Evolutionary conservation across 2,797 vertebrate genomes (phyloP), one percentile per base, ranked within the genome.

Genomic region (Spatula versicolor): DNA sequence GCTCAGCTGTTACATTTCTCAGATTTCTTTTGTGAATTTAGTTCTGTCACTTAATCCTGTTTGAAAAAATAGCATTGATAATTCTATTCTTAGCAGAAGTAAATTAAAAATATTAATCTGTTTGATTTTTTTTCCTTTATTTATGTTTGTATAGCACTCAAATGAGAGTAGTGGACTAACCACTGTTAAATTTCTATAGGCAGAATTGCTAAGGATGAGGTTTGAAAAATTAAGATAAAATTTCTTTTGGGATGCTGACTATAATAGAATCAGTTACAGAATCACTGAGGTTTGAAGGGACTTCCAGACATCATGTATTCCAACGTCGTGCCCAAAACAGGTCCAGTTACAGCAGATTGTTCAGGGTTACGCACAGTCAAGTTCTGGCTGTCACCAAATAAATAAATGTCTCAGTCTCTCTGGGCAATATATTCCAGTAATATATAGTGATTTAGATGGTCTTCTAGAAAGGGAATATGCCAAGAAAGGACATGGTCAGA

Each of bases 401-500:
- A 37, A 37, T 19, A 63, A 33, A 41, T 52, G 41, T 25, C 17
- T n/a, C 45, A 26, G 5, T 13, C 4, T 77, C 22, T 52, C 23
- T 28, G 23, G 18, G 28, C 6, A 33, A 33, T 33, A 18, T 64
- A 19, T 48, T 60, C 20, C 43, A 48, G 5, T 50, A 59, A n/a
- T 71, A 35, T 0, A 3, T 35, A 55, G 12, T 67, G 31, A 55
- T 82, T 45, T 84, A 88, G n/a, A 62, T 45, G 13, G n/a, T 64
- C 76, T 85, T 91, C 95, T 4, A 7, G 91, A 95, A 59, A 23
- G 89, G 92, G 95, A 92, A 82, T 60, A 48, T 7, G 26, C 14
- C 68, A 71, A 82, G 21, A 50, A 74, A 67, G 5, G 6, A 58
- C 21, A 28, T 35, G 4, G 26, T 30, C 6, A 63, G 39, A 4